Conservation (phyloP, 2,797 vertebrate species). For the Tauraco hartlaubi region DNA sequence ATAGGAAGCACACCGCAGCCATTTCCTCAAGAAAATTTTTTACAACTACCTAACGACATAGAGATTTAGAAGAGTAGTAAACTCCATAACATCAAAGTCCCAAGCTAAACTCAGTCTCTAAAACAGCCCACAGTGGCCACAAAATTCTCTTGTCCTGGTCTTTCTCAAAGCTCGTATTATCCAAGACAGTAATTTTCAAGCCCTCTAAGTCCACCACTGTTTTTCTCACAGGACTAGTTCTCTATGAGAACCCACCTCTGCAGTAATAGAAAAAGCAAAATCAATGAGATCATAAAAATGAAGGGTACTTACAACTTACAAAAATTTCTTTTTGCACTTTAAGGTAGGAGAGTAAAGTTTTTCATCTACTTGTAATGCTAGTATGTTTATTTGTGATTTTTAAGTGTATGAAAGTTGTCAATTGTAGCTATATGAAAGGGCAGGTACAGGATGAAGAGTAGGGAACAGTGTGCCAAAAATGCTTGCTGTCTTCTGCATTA, state of each 20-base stretch:
- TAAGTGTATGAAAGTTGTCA: neutral
- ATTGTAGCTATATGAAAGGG: neutral
- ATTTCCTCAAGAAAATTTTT: neutral
- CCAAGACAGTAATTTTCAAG: neutral
- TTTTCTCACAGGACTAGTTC: neutral
- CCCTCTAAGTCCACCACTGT: neutral
- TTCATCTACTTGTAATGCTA: neutral
- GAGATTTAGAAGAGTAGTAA: neutral
- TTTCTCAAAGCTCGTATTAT: neutral
- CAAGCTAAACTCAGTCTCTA: neutral
- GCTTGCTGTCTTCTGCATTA: neutral
- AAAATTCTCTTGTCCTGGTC: neutral
- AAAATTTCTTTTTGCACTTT: neutral
- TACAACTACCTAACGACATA: neutral
- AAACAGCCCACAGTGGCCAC: neutral
- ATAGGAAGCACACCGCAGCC: neutral
- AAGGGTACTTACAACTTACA: neutral
- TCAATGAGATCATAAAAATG: neutral
- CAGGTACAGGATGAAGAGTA: neutral
- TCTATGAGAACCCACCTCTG: neutral
- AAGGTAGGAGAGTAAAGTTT: neutral
- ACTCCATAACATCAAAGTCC: neutral
- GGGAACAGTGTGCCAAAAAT: neutral
- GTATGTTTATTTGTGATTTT: neutral
- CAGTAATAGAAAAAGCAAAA: neutral